A percentile compares a stretch with the other conserved stretches of the same genome.
Conservation (phyloP, 2,888 invertebrate species). For the Lasioglossum morio region DNA sequence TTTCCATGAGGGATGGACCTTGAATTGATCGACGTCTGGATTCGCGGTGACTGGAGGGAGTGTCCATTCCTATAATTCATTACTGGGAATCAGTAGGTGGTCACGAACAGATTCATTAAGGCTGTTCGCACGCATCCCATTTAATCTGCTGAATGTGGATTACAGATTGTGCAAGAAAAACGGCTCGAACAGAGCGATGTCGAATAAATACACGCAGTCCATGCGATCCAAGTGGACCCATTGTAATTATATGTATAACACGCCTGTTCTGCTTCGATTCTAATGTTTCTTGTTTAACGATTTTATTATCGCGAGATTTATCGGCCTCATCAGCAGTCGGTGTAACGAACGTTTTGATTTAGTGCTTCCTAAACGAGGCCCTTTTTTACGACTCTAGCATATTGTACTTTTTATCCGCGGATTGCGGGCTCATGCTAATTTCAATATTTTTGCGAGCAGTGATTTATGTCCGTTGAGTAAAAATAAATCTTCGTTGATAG, state of each 20-base stretch:
- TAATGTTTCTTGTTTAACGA: background rate
- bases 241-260: conserved; percentile 33
- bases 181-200: conserved; percentile 40
- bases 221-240: conserved; percentile 39
- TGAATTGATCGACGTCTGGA: conserved; percentile 59
- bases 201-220: conserved; percentile 55
- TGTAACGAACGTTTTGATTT: conserved; percentile 24
- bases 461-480: background rate
- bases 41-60: conserved; percentile 56
- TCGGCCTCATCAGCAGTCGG: conserved; percentile 9
- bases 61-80: conserved; percentile 66
- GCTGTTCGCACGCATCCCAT: conserved; percentile 44
- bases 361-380: background rate
- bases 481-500: background rate
- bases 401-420: background rate
- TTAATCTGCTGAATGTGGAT: conserved; percentile 58
- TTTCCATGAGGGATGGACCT: conserved; percentile 34
- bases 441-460: background rate
- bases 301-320: conserved; percentile 31
- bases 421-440: background rate
- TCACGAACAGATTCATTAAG: conserved; percentile 67
- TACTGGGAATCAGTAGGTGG: conserved; percentile 54
- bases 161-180: conserved; percentile 52
- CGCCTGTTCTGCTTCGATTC: conserved; percentile 20
- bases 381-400: background rate